Conservation (phyloP, 2,113 vertebrate species). For the Cryptotis parvus region DNA sequence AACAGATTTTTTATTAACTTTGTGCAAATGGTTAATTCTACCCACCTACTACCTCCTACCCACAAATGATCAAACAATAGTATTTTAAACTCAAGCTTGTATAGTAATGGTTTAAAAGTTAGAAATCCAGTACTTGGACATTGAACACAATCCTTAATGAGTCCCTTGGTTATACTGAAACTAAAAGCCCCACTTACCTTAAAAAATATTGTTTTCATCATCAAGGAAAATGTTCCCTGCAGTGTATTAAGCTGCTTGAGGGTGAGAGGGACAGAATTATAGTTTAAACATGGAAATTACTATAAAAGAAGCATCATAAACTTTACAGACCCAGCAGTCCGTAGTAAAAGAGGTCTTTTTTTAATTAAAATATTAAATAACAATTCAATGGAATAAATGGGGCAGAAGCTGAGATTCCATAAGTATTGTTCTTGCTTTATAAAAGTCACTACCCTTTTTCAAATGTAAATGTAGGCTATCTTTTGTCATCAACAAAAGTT, state of each 20-base stretch:
- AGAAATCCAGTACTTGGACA: constrained; percentile 48
- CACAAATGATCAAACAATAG: constrained; percentile 50
- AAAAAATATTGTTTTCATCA: constrained; percentile 85
- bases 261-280: constrained; percentile 83
- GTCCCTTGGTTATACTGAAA: constrained; percentile 81
- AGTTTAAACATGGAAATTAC: constrained; percentile 82
- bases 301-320: constrained; percentile 83
- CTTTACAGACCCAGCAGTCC: constrained; percentile 76
- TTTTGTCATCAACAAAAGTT: constrained; percentile 82
- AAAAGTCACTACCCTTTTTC: constrained; percentile 68
- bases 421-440: constrained; percentile 80
- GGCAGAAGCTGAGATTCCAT: constrained; percentile 66
- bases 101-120: constrained; percentile 30
- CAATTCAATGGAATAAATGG: constrained; percentile 77
- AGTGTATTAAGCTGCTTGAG: constrained; percentile 80
- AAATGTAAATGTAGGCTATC: constrained; percentile 80
- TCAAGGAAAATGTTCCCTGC: constrained; percentile 85
- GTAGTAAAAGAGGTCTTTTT: constrained; percentile 82
- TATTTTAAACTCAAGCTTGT: constrained; percentile 46
- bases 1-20: constrained; percentile 10
- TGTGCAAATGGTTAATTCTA: constrained; percentile 15
- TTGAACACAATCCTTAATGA: constrained; percentile 57
- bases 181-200: constrained; percentile 82
- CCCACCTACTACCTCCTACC: too few relatives aligned
- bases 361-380: constrained; percentile 84